Conservation (phyloP, 2,113 vertebrate species). For the Muntiacus reevesi region DNA sequence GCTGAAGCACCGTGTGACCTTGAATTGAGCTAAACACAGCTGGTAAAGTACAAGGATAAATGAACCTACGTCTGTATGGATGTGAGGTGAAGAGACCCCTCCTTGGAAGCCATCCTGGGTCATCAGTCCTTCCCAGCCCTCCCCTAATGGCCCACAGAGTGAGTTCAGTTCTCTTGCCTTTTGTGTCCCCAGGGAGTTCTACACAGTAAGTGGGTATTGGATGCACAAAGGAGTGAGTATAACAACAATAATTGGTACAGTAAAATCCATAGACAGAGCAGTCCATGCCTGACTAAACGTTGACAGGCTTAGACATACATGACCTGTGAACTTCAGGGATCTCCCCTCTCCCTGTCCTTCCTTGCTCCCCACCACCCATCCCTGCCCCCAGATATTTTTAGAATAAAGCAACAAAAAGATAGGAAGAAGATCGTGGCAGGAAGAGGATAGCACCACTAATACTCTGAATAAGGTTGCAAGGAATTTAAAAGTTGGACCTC, state of each 20-base stretch:
- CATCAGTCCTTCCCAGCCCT: rapidly evolving
- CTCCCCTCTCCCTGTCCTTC: neutral
- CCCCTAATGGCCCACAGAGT: too few species aligned
- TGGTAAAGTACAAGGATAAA: neutral
- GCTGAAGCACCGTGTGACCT: neutral
- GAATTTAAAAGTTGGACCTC: neutral
- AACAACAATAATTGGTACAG: neutral
- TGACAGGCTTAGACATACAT: too few species aligned
- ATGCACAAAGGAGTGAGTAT: neutral
- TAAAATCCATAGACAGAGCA: neutral
- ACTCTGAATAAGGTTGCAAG: neutral
- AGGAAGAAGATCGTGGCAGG: neutral
- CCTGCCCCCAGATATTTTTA: slow-evolving; percentile 7
- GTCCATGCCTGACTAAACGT: neutral
- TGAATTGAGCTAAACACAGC: rapidly evolving
- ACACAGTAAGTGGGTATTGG: neutral
- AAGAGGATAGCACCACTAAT: neutral
- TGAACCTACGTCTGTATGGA: neutral
- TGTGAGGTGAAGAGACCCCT: rapidly evolving
- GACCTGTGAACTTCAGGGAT: neutral
- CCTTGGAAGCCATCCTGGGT: neutral
- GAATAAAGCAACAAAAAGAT: slow-evolving; percentile 1
- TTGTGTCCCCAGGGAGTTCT: neutral
- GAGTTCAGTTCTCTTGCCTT: neutral
- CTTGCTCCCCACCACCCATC: neutral